A percentile compares a stretch with the other conserved stretches of the same genome.
Conservation (phyloP, 2,888 invertebrate genomes). For the Nephrotoma appendiculata region DNA sequence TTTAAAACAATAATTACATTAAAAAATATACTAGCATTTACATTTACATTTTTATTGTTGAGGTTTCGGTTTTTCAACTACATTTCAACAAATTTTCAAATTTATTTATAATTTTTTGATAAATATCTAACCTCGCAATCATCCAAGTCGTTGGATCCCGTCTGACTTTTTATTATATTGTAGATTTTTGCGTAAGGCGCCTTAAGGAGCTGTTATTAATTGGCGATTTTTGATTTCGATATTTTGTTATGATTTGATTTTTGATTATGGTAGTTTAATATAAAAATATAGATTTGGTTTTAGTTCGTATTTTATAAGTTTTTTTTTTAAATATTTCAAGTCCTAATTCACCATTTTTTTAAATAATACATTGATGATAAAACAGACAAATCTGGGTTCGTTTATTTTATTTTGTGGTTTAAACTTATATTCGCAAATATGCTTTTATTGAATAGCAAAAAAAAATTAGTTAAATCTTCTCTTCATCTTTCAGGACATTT, state of each 20-base stretch:
- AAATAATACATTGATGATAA: background rate
- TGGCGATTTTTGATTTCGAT: background rate
- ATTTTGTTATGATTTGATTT: background rate
- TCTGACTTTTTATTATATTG: conserved; percentile 90
- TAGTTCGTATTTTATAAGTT: background rate
- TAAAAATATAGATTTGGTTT: conserved; percentile 7
- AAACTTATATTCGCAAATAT: too few relatives aligned
- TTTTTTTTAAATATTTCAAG: background rate
- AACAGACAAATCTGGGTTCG: background rate
- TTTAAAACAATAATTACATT: background rate
- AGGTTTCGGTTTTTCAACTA: conserved; percentile 1
- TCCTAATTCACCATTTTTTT: background rate
- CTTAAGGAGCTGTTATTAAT: conserved; percentile 64
- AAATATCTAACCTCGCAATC: conserved; percentile 35
- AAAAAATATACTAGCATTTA: background rate
- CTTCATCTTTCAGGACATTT: too few relatives aligned
- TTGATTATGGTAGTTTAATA: background rate
- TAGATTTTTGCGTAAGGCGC: conserved; percentile 93
- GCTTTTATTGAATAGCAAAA: too few relatives aligned
- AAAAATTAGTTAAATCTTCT: too few relatives aligned
- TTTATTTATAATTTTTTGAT: conserved; percentile 12
- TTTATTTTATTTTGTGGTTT: too few relatives aligned
- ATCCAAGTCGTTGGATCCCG: conserved; percentile 58
- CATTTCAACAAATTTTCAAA: background rate
- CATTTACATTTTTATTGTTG: background rate